Evolutionary conservation across 2,888 invertebrate species (phyloP).

Genomic region (Nomada fabriciana): DNA sequence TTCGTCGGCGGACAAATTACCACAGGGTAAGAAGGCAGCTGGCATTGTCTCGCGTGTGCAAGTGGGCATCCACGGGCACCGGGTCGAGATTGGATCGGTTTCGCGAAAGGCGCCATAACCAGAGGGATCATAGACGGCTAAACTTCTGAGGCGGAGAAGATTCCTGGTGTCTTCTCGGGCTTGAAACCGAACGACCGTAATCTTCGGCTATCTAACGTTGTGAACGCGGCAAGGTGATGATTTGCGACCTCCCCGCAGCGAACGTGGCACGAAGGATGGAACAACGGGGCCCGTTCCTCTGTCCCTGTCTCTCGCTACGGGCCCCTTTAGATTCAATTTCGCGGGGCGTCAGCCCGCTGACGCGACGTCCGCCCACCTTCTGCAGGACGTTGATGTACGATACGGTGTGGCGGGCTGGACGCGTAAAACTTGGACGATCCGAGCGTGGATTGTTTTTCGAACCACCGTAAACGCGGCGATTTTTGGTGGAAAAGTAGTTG

Average conservation of each 20-base stretch:
- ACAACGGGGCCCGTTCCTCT: background rate
- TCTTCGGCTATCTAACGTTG: conserved; percentile 83
- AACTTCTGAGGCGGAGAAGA: background rate
- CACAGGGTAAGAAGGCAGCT: conserved; percentile 29
- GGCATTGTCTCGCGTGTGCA: conserved; percentile 63
- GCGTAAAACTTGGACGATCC: conserved; percentile 47
- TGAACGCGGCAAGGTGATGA: conserved; percentile 83
- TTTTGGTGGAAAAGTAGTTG: background rate
- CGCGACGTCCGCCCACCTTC: conserved; percentile 83
- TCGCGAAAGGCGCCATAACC: conserved; percentile 50
- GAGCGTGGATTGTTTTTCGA: conserved; percentile 45
- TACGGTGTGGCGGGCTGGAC: conserved; percentile 63
- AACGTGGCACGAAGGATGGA: conserved; percentile 53
- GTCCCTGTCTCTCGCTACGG: conserved; percentile 56
- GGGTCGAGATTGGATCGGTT: conserved; percentile 51
- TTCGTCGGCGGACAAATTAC: conserved; percentile 62
- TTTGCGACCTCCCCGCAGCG: conserved; percentile 82
- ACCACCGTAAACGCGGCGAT: conserved; percentile 15
- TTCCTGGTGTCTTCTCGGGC: conserved; percentile 54
- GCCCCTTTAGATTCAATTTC: conserved; percentile 84
- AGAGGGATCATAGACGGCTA: background rate
- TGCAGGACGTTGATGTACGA: conserved; percentile 78
- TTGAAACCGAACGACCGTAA: conserved; percentile 76
- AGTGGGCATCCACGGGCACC: conserved; percentile 26
- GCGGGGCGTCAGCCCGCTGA: conserved; percentile 82